A percentile compares a stretch with the other conserved stretches of the same genome.
Evolutionary conservation across 2,113 vertebrate species (phyloP).

Genomic region (Eonycteris spelaea): DNA sequence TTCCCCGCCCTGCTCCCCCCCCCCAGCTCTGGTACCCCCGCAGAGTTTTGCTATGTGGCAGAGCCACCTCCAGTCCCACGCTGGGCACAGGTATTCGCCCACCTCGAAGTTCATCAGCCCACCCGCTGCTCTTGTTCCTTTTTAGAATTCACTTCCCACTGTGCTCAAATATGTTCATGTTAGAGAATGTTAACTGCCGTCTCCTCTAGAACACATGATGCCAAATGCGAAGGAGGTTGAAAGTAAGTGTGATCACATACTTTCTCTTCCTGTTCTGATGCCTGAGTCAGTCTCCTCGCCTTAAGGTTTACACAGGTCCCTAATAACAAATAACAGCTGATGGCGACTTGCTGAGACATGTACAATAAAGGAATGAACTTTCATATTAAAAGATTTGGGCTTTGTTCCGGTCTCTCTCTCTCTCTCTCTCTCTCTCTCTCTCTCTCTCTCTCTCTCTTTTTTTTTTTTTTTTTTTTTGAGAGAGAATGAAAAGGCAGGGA

Average conservation of each 20-base stretch:
- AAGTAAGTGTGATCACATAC: conserved; percentile 49
- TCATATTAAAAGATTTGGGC: conserved; percentile 25
- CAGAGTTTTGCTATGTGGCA: background rate
- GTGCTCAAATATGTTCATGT: conserved; percentile 45
- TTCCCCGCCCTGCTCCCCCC: accelerated
- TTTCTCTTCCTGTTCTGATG: conserved; percentile 37
- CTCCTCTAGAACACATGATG: conserved; percentile 15
- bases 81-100: too few relatives aligned
- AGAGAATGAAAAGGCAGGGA: background rate
- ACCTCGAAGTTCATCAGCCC: background rate
- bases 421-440: background rate
- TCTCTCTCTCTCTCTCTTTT: background rate
- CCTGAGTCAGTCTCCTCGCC: conserved; percentile 39
- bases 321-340: conserved; percentile 66
- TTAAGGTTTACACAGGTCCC: conserved; percentile 55
- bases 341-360: conserved; percentile 56
- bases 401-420: background rate
- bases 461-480: background rate
- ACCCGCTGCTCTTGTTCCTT: background rate
- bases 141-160: background rate
- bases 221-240: conserved; percentile 53
- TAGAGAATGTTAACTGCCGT: conserved; percentile 30
- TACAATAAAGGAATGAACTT: conserved; percentile 25
- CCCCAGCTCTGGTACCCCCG: accelerated
- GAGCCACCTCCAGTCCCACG: background rate